Base-by-base conservation (phyloP, 2,888 invertebrate species). In the Germaria angustata region DNA sequence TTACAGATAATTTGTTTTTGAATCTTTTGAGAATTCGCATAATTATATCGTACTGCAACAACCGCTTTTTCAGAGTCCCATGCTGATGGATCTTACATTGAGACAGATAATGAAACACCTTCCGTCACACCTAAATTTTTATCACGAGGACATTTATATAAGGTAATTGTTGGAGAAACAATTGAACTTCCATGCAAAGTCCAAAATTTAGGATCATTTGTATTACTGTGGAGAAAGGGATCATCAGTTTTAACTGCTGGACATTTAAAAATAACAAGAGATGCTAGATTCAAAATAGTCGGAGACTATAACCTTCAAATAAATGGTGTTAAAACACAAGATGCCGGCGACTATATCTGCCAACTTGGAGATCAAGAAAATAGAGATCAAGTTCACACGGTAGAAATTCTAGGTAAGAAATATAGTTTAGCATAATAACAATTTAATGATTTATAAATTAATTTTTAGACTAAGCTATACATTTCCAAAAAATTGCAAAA, bases 111-210 rank as follows among this genome's bases (percentile, higher is more conserved):
- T 69, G 89, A 89, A 82, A 85, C 87, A 39, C 88, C 90, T n/a
- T 88, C 90, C 22, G 89, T 90, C 76, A 93, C 93, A 0, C 95
- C 96, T 0, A 92, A 95, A 87, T 96, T 96, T 89, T 90, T 95
- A 84, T 95, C 95, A 0, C 92, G 94, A 24, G 95, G 95, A 0
- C 95, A 95, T 88, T 95, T 95, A 7, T 96, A 95, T 91, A 92
- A 95, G 85, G 95, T 95, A 0, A 95, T 95, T 55, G 94, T 95
- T 1, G 96, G 96, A 5, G 96, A 96, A 89, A 95, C 95, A 0
- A 92, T 96, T 63, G 93, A 95, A 59, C 91, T 96, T 77, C 96
- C 96, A 8, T 96, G 96, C 86, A 95, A 95, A 91, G 95, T 96
- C 11, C 95, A 95, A 89, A 95, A 96, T 90, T 92, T 95, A 86